Base-by-base conservation (phyloP, 1,140 invertebrate genomes). In the Oryctes rhinoceros region DNA sequence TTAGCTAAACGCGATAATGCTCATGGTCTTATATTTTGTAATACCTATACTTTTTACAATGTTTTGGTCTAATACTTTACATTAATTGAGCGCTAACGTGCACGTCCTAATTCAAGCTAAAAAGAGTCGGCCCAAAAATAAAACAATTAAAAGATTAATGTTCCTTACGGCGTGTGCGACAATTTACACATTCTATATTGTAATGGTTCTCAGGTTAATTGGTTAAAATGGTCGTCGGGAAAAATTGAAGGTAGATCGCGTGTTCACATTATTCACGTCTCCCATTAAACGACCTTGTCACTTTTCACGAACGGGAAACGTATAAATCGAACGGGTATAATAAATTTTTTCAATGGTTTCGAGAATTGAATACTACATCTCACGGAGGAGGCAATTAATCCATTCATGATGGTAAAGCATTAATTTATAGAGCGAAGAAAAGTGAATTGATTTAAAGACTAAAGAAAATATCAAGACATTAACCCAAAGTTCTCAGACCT, bases 211-310 rank as follows among this genome's bases (percentile, higher is more conserved):
- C 4, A 4, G 13, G 13, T 18, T 53, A 4, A 53, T 53, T 53
- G 49, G 47, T 15, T 48, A 48, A 48, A 48, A 48, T 48, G 13
- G 49, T 53, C 4, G 49, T 53, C 7, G n/a, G 4, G 49, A 53
- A 53, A 53, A 53, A 53, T 53, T 13, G 49, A 53, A 53, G 49
- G n/a, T 53, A 18, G 49, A 53, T 53, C 49, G 49, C 49, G 49
- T 53, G 49, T 15, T 13, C n/a, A 1, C 49, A 53, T 53, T 53
- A 53, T 53, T 53, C 49, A 53, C 13, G n/a, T 53, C 49, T 53
- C n/a, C 1, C 13, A 15, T 18, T 18, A 53, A 53, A 53, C 49
- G 49, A 53, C 49, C 49, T 53, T 53, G 49, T 13, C 9, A 11
- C 11, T 53, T 30, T 53, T 53, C n/a, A 53, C 9, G n/a, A 53